phyloP scores from a whole-genome alignment of 2,797 vertebrate species.

The Mustela erminea region DNA sequence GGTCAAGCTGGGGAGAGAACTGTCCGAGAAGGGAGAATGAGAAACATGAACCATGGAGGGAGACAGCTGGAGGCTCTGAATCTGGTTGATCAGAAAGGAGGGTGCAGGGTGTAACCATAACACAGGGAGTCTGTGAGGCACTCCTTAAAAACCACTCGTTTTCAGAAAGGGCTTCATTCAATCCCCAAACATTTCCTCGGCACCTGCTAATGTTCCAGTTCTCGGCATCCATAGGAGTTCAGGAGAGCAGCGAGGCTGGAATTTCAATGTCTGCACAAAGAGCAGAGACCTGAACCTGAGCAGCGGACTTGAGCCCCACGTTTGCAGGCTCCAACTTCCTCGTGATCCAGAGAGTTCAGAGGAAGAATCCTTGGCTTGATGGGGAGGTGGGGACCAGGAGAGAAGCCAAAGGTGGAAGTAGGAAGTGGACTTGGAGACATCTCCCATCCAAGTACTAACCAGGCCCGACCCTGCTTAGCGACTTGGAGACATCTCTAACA shows the following conservation, averaged over 20 bases:
- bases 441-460: too few species aligned
- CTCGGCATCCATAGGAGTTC: neutral
- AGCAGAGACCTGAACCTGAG: neutral
- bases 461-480: too few species aligned
- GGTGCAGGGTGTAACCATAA: neutral
- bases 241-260: slow-evolving; percentile 8
- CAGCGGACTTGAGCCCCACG: neutral
- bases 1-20: rapidly evolving
- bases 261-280: neutral
- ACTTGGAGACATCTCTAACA: slow-evolving; percentile 61
- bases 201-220: neutral
- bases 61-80: neutral
- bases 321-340: slow-evolving; percentile 41
- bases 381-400: slow-evolving; percentile 54
- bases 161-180: slow-evolving; percentile 10
- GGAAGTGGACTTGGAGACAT: slow-evolving; percentile 76
- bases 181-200: neutral
- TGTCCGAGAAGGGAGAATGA: neutral
- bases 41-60: neutral
- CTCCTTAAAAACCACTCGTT: neutral
- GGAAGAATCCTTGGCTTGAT: slow-evolving; percentile 60
- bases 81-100: neutral
- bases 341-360: slow-evolving; percentile 56
- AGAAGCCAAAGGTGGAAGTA: slow-evolving; percentile 71
- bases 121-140: neutral